These are phyloP conservation scores for Bactericera cockerelli DNA, from an alignment of 1,140 invertebrate species.

Conservation along the genomic window DNA sequence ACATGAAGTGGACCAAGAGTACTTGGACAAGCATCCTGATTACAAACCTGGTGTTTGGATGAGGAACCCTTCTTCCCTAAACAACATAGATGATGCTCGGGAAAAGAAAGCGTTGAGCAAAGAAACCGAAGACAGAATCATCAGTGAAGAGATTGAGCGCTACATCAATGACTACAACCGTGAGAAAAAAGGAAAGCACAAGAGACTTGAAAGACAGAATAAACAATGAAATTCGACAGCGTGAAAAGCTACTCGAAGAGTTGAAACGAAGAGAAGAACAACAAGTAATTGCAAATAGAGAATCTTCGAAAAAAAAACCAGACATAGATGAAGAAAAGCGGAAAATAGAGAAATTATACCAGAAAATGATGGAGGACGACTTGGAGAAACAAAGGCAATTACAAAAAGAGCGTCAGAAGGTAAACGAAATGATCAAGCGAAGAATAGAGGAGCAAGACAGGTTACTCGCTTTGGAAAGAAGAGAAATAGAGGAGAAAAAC, in stretches of 20 bases:
- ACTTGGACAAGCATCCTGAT: neutral
- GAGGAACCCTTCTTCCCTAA: neutral
- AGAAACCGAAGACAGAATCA: neutral
- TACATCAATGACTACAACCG: neutral
- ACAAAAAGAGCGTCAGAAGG: neutral
- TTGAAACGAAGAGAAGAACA: neutral
- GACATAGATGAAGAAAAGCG: neutral
- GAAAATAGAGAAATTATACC: neutral
- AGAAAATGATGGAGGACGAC: neutral
- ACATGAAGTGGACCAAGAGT: neutral
- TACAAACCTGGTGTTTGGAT: slow-evolving; percentile 3
- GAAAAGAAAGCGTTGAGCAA: neutral
- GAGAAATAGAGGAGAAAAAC: slow-evolving; percentile 1
- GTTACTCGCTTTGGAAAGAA: neutral
- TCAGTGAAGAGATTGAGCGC: neutral
- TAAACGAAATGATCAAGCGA: neutral
- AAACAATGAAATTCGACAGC: neutral
- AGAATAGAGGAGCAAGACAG: neutral
- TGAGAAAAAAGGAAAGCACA: neutral
- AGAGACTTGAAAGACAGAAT: neutral
- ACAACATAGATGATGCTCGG: neutral
- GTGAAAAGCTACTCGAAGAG: neutral
- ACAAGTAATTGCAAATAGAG: neutral
- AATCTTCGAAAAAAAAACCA: neutral
- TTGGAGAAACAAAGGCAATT: slow-evolving; percentile 5